Evolutionary conservation across 2,888 invertebrate genomes (phyloP).

Genomic region (Taenaris catops): DNA sequence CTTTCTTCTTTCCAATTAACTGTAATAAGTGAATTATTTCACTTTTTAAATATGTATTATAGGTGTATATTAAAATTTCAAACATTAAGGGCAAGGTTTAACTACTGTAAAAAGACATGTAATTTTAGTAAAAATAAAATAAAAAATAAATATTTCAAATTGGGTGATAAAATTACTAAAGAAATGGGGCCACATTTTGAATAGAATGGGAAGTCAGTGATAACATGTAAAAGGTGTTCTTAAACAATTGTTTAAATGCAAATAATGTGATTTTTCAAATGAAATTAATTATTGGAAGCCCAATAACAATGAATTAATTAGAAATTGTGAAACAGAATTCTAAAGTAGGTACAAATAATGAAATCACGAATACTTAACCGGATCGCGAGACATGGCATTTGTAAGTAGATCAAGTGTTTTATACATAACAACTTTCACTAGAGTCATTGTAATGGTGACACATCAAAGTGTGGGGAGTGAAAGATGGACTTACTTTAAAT

Average conservation of each 20-base stretch:
- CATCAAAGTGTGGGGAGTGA: constrained; percentile 78
- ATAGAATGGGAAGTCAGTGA: constrained; percentile 7
- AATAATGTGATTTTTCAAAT: constrained; percentile 22
- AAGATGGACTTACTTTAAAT: constrained; percentile 86
- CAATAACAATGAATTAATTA: constrained; percentile 72
- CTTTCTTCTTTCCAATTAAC: no score
- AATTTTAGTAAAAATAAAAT: no score
- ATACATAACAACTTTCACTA: constrained; percentile 80
- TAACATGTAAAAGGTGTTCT: constrained; percentile 13
- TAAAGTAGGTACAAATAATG: constrained; percentile 77
- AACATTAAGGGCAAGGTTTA: no score
- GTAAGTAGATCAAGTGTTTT: constrained; percentile 80
- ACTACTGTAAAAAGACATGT: no score
- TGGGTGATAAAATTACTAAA: not conserved
- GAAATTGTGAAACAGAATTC: constrained; percentile 77
- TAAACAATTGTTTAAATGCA: constrained; percentile 12
- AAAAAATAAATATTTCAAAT: no score
- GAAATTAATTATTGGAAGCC: constrained; percentile 28
- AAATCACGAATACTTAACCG: constrained; percentile 79
- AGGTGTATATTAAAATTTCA: no score
- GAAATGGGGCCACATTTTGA: constrained; percentile 10
- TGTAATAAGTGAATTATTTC: no score
- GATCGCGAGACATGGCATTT: constrained; percentile 80
- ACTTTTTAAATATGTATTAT: no score
- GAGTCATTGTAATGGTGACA: constrained; percentile 80